Conservation (phyloP, 2,113 vertebrate species). For the Caranx melampygus region DNA sequence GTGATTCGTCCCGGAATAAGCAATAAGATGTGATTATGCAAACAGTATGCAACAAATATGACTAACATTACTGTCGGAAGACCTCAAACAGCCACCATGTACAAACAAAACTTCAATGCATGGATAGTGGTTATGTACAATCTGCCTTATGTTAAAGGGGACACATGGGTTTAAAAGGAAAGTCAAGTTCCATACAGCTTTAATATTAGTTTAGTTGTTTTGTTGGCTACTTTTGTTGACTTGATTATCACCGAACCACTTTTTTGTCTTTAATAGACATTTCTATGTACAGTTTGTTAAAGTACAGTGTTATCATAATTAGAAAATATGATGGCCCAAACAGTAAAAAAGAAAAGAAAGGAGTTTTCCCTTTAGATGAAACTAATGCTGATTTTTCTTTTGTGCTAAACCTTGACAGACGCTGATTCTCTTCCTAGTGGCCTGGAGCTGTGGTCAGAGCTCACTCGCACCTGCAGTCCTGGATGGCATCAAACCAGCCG, state of each 20-base stretch:
- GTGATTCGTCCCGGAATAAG: not conserved
- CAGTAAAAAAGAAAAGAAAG: not conserved
- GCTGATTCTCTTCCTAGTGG: not conserved
- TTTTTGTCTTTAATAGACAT: no score
- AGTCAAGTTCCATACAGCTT: not conserved
- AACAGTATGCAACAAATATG: not conserved
- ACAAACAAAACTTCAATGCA: not conserved
- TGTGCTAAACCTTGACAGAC: slow-evolving; percentile 11
- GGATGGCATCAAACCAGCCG: not conserved
- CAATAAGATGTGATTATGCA: not conserved
- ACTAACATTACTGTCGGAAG: not conserved
- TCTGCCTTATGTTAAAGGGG: not conserved
- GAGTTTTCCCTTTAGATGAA: not conserved
- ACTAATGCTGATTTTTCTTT: not conserved
- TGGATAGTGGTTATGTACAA: not conserved
- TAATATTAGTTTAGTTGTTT: not conserved
- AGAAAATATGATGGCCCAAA: not conserved
- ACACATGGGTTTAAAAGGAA: not conserved
- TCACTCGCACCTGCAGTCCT: not conserved
- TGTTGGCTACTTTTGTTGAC: not conserved
- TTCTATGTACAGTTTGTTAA: not conserved
- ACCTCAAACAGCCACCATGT: not conserved
- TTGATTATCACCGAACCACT: not conserved
- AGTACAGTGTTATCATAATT: no score
- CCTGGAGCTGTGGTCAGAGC: slow-evolving; percentile 4